A percentile compares a stretch with the other conserved stretches of the same genome.
phyloP scores from a whole-genome alignment of 1,140 invertebrate genomes.

The Ips nitidus region DNA sequence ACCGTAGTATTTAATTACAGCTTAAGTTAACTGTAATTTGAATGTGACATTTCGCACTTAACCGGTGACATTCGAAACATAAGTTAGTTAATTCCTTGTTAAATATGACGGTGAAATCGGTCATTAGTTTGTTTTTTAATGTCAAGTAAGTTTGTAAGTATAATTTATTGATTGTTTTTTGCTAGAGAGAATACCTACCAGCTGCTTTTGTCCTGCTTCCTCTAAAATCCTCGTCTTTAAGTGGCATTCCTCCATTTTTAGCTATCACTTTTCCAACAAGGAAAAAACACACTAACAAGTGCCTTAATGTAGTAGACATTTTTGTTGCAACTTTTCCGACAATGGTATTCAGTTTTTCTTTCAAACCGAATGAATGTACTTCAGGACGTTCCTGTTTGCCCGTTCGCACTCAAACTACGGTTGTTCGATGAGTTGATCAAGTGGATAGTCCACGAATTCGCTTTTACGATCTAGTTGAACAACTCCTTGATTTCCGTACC shows the following conservation, averaged over 20 bases:
- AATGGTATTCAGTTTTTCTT: conserved; percentile 14
- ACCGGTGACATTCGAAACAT: too few species aligned
- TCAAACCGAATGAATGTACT: neutral
- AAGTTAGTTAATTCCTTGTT: too few species aligned
- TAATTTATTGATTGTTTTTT: too few species aligned
- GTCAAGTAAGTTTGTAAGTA: too few species aligned
- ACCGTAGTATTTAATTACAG: too few species aligned
- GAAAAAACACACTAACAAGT: neutral
- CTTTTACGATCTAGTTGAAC: neutral
- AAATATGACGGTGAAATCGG: too few species aligned
- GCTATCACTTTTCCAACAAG: conserved; percentile 6
- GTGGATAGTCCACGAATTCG: neutral
- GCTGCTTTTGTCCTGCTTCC: conserved; percentile 2
- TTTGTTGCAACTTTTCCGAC: neutral
- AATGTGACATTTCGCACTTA: too few species aligned
- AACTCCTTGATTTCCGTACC: conserved; percentile 11
- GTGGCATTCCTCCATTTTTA: conserved; percentile 2
- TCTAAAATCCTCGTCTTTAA: conserved; percentile 6
- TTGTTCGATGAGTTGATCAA: conserved; percentile 2
- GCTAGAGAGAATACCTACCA: conserved; percentile 7
- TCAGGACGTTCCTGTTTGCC: neutral
- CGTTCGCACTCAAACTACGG: neutral
- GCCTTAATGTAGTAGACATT: conserved; percentile 14
- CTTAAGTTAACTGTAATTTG: too few species aligned
- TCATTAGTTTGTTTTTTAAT: too few species aligned